phyloP scores from a whole-genome alignment of 2,797 vertebrate species.

The Falco rusticolus region DNA sequence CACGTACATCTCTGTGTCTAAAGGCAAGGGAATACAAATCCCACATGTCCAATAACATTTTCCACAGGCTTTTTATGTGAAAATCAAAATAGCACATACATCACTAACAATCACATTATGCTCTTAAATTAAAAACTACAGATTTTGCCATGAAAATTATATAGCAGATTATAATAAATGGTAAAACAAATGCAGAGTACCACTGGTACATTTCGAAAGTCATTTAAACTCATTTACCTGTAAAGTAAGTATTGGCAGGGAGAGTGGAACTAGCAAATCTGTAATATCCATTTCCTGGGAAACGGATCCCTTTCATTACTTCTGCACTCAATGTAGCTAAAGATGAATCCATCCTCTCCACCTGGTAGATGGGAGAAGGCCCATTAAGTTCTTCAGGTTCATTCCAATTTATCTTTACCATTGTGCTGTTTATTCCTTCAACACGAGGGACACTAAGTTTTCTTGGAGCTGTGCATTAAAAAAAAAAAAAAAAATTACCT shows the following conservation, averaged over 20 bases:
- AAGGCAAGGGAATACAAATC: background rate
- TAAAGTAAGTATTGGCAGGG: conserved; percentile 87
- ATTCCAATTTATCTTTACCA: conserved; percentile 83
- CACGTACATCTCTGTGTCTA: background rate
- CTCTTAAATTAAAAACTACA: background rate
- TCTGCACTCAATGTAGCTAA: conserved; percentile 76
- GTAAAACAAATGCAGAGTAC: background rate
- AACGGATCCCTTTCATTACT: conserved; percentile 84
- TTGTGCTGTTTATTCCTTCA: conserved; percentile 81
- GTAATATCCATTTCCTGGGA: conserved; percentile 86
- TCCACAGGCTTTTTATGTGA: background rate
- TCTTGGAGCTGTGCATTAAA: conserved; percentile 79
- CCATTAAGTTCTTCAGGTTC: conserved; percentile 86
- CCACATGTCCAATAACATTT: background rate
- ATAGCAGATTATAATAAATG: background rate
- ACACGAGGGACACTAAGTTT: conserved; percentile 79
- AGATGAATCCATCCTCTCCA: conserved; percentile 88
- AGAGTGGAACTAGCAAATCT: conserved; percentile 84
- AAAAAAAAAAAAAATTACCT: background rate
- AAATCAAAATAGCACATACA: background rate
- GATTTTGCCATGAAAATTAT: background rate
- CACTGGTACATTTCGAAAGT: background rate
- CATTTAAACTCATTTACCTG: conserved; percentile 79
- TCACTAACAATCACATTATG: background rate
- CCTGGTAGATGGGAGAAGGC: conserved; percentile 85